Base-by-base conservation (phyloP, 2,113 vertebrate species). In the Festucalex cinctus region DNA sequence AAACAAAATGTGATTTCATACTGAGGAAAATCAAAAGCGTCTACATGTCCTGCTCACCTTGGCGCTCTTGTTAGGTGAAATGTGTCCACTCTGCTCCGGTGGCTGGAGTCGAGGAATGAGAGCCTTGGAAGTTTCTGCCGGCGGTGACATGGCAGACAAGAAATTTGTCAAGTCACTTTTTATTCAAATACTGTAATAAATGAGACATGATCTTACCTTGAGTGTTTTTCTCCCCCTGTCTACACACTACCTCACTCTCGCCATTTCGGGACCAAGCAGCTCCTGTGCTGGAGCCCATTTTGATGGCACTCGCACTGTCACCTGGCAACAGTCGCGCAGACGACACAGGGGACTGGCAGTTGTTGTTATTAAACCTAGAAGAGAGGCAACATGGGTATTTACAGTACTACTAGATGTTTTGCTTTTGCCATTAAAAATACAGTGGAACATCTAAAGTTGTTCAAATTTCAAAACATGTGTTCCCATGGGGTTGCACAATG, bases 61-160 rank as follows among this genome's bases (percentile, higher is more conserved):
- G 49, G 89, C 89, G 87, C 90, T 93, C 74, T 94, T 96, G 88
- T 93, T 95, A 14, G 96, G 96, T 85, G 96, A 97, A 78, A 94
- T 71, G 65, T 94, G 92, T 54, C 93, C 90, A 70, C 93, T 92
- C 0, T 93, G 94, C 78, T 97, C 96, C 73, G 94, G 91, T 9
- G 92, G 91, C 86, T 95, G 94, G 61, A 98, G 70, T 76, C 94
- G 93, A 58, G 89, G 77, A 85, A 94, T 93, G 17, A 88, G 90
- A 49, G 91, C 91, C 83, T 96, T 95, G 76, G 94, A 90, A 0
- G 93, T 89, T 66, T 89, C 88, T 90, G 51, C 3, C 41, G 13
- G 5, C 63, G 54, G 60, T 1, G 70, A 66, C 60, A 46, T 14
- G 16, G 43, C 43, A 24, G 61, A 8, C 61, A 17, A 65, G 4